Evolutionary conservation across 2,113 vertebrate genomes (phyloP).

Genomic region (Mystacornis crossleyi): DNA sequence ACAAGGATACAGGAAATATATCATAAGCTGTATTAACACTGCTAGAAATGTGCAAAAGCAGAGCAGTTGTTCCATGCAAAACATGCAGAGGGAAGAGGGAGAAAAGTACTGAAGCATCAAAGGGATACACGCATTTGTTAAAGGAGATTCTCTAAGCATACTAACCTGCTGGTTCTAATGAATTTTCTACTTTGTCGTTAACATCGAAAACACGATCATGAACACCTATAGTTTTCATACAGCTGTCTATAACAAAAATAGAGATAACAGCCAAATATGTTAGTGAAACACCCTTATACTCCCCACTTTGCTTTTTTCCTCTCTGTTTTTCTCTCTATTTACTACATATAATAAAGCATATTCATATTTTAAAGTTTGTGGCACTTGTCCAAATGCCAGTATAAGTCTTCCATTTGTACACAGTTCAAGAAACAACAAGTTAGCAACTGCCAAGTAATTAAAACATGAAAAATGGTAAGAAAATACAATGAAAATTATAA

Average conservation of each 20-base stretch:
- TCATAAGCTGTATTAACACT: constrained; percentile 52
- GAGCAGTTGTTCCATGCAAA: constrained; percentile 65
- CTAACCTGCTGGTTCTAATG: constrained; percentile 99
- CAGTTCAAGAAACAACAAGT: constrained; percentile 82
- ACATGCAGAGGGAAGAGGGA: constrained; percentile 73
- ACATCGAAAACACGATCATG: constrained; percentile 99
- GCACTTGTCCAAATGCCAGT: constrained; percentile 68
- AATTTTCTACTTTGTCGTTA: constrained; percentile 99
- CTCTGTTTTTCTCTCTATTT: constrained; percentile 52
- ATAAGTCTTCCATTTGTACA: constrained; percentile 60
- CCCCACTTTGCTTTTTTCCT: constrained; percentile 60
- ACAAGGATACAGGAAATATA: constrained; percentile 49
- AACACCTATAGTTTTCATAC: constrained; percentile 99
- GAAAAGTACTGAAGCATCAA: constrained; percentile 71
- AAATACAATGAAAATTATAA: constrained; percentile 70
- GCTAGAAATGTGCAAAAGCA: constrained; percentile 68
- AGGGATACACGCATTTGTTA: constrained; percentile 81
- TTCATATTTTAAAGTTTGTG: constrained; percentile 52
- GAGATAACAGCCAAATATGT: constrained; percentile 96
- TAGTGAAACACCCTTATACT: constrained; percentile 85
- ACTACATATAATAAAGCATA: constrained; percentile 10
- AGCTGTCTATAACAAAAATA: constrained; percentile 99
- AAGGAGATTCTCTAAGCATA: constrained; percentile 92
- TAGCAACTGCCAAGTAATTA: constrained; percentile 78
- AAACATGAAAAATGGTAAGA: constrained; percentile 77